Base-by-base conservation (phyloP, 1,140 invertebrate genomes). In the Drosophila hydei region DNA sequence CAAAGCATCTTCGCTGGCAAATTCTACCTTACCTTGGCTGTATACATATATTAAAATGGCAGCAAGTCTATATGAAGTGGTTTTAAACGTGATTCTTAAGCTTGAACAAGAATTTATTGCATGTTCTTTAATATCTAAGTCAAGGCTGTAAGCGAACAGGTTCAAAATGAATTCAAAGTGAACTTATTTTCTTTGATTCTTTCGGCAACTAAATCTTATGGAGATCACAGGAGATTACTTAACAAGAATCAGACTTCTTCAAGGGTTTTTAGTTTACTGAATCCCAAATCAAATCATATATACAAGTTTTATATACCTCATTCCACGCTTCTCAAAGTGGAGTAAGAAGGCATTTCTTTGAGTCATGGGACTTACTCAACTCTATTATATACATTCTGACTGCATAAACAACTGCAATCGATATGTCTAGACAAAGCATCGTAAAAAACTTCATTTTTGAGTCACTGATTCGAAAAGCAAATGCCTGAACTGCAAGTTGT, bases 401-500 rank as follows among this genome's bases (percentile, higher is more conserved):
- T 16, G 38, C 38, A 40, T n/a, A 16, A 42, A 42, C 38, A 14
- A 42, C n/a, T 16, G 14, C 16, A 42, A 42, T 42, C 38, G n/a
- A 42, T 42, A 42, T 42, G 38, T 42, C 38, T 42, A 42, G 38
- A 42, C 38, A 42, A 42, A 18, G 38, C 16, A 42, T 16, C 38
- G 8, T 18, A 14, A 42, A 38, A 5, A 42, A 14, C n/a, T 42
- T 18, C 14, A 16, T 18, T 6, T 42, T 42, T 42, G 38, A 42
- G 38, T 42, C 38, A 42, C 14, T 16, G 14, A 16, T 42, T 42
- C 38, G 38, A 14, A 42, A 42, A 16, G 38, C 38, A 42, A 42
- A 16, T 11, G 9, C n/a, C 14, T 0, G 14, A 42, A 14, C n/a
- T 42, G 3, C 16, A 42, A 2, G 7, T 40, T 2, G 0, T 36